Base-by-base conservation (phyloP, 2,888 invertebrate species). In the Drymonia ruficornis region DNA sequence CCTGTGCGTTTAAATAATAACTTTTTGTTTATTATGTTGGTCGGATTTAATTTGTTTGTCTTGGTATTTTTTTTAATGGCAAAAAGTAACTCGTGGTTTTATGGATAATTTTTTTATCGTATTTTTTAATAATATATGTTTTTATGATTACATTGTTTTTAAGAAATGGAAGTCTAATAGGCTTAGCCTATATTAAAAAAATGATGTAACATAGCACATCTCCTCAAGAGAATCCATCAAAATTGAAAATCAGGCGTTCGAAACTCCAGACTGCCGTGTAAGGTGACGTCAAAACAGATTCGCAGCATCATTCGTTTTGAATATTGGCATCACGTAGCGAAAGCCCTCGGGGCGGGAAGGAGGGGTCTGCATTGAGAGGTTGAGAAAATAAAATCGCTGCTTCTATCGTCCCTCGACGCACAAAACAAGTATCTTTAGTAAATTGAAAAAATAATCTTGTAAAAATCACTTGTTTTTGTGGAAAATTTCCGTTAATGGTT, bases 281-380 rank as follows among this genome's bases (percentile, higher is more conserved):
- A 83, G 84, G 83, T 85, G 82, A 77, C 80, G 78, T 72, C 78
- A 76, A 83, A 88, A 86, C 87, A 85, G 87, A 87, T 88, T 88
- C 83, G 75, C 77, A 82, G 85, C 84, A 84, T 87, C 86, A 84
- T 87, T 86, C 87, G 84, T 87, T 88, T 82, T 83, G 86, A 87
- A 90, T 89, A 89, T 89, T 88, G 85, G 80, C 80, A 83, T 86
- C 87, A 87, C 89, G 90, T 88, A 87, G 82, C 77, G 78, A 78
- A 74, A 78, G 72, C 86, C 87, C 88, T 86, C 79, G 83, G 86
- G 87, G 87, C 76, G 80, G 82, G 85, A 86, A 87, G 77, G 79
- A 81, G 85, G n/a, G n/a, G n/a, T n/a, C 78, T 76, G 84, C 83
- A 76, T 72, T 71, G 74, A 71, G 78, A 75, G 78, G 77, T 67